Evolutionary conservation across 2,797 vertebrate species (phyloP), one percentile per base, ranked within the genome.

Genomic region (Pangasius djambal): DNA sequence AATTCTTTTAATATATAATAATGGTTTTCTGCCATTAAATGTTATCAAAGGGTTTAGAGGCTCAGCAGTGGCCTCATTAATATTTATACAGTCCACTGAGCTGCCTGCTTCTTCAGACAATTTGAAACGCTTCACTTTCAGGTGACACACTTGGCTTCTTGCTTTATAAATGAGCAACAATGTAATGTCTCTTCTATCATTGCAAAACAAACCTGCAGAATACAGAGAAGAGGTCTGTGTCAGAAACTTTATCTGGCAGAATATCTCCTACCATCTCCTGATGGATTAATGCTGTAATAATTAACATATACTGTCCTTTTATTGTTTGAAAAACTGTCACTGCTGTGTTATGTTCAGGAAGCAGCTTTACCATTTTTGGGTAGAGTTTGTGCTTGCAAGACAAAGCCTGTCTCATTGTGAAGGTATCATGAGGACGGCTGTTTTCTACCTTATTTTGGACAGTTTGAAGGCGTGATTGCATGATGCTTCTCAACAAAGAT

Each of bases 101-200:
- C 79, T 70, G 34, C 74, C 67, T 40, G 40, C 75, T 40, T 59
- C 88, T 78, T 57, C 50, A 86, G 75, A 67, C 78, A 50, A 20
- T 85, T 88, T 44, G 44, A 75, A 88, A 85, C 22, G 59, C 82
- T 85, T 86, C 70, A 55, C 78, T 85, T 86, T 81, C 52, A 82
- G 63, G 85, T 83, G 83, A 65, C 83, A 69, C 61, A 57, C 82
- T 75, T 40, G 50, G 37, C 72, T 84, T 84, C 87, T 81, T 84
- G 81, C 37, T 72, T 75, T 88, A 84, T 88, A 85, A 88, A 52
- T 52, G 63, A 65, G 20, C 82, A 50, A 34, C 69, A 61, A 20
- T 63, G 28, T 72, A n/a, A 72, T 3, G 44, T 50, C 59, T 88
- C 31, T 6, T 52, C 59, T 44, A 44, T 82, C 2, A 3, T 13